Evolutionary conservation across 2,888 invertebrate genomes (phyloP).

Genomic region (Pelosia muscerda): DNA sequence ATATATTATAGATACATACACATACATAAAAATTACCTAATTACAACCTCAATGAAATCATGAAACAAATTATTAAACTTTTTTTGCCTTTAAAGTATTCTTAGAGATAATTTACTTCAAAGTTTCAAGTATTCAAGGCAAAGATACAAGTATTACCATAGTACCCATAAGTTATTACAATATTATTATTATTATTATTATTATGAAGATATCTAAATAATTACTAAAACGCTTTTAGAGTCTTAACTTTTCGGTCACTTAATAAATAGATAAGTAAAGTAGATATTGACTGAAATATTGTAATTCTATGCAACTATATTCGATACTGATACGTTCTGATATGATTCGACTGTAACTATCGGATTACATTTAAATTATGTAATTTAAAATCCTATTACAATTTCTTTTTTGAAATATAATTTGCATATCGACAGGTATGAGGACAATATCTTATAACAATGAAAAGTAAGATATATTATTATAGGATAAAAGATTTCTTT

Average conservation of each 20-base stretch:
- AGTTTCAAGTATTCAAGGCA: not conserved
- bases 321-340: conserved; percentile 20
- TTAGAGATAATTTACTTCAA: no score
- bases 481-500: conserved; percentile 30
- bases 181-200: no score
- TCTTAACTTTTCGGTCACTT: not conserved
- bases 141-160: not conserved
- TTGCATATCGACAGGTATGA: conserved; percentile 32
- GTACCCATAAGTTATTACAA: not conserved
- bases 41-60: no score
- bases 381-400: conserved; percentile 46
- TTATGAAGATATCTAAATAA: not conserved
- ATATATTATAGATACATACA: no score
- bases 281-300: conserved; percentile 26
- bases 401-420: conserved; percentile 33
- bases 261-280: not conserved
- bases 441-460: conserved; percentile 9
- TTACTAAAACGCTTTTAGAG: not conserved
- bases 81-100: no score
- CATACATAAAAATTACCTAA: no score
- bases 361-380: conserved; percentile 31
- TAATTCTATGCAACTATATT: conserved; percentile 24
- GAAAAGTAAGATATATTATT: conserved; percentile 17
- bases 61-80: no score
- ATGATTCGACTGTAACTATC: conserved; percentile 42